Evolutionary conservation across 1,140 invertebrate genomes (phyloP), one percentile per base, ranked within the genome.

Genomic region (Trachelipus rathkii): DNA sequence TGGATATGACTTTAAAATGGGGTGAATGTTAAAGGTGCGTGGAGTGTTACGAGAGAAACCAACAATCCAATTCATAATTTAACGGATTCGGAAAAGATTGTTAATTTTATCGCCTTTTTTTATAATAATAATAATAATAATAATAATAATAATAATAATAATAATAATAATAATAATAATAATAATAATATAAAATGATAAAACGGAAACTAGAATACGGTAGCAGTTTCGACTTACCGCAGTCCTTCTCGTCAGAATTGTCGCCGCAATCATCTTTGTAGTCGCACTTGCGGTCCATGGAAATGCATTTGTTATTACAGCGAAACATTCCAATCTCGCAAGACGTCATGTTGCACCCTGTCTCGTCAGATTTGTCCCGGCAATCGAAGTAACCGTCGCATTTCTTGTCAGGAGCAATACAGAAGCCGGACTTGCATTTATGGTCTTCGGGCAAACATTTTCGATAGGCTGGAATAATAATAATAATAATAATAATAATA

Each of bases 371-470:
- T 50, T 92, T 89, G 79, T 93, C 94, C 60, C 95, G 88, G 84
- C 95, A 97, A 84, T 96, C 93, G 81, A 87, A 85, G 84, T 93
- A 95, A 78, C 95, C 95, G 83, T 97, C 92, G 86, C 95, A 97
- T 83, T 89, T 91, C 84, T 95, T 95, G 78, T 91, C 90, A 79
- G 91, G 92, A 10, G 92, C 90, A 83, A 97, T 90, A 84, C 95
- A 97, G 2, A 91, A 90, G 43, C 92, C 92, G 23, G 83, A 84
- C 67, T 90, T 91, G 84, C 93, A 95, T 78, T 90, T 90, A 84
- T 95, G 92, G 85, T 96, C 94, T 68, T 92, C 92, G 0, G 87
- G 82, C 83, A 92, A 91, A 84, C 93, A 96, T 83, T 92, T 92
- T 82, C 93, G 89, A 84, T 95, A 95, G 77, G 89, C 94, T 95